phyloP scores from a whole-genome alignment of 1,140 invertebrate genomes.

The Papilio helenus region DNA sequence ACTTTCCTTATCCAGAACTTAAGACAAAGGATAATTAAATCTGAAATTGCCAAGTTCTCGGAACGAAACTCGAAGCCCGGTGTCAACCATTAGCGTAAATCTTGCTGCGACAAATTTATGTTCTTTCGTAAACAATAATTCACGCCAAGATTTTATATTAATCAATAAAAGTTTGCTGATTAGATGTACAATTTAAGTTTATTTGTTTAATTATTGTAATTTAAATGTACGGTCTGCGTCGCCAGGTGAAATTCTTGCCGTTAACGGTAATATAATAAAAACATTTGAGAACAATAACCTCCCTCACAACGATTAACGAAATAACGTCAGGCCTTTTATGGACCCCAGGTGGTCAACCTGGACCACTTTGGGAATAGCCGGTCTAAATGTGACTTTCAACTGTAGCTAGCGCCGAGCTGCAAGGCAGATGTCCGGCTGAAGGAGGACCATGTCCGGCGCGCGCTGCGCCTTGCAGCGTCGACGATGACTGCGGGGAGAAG shows the following conservation, averaged over 20 bases:
- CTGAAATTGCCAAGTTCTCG: constrained; percentile 21
- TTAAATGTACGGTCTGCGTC: background rate
- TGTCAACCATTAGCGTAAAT: constrained; percentile 27
- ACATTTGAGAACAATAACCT: background rate
- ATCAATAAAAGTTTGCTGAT: background rate
- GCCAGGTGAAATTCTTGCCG: too few relatives aligned
- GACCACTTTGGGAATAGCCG: background rate
- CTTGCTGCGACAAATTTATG: constrained; percentile 15
- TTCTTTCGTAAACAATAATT: background rate
- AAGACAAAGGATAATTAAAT: constrained; percentile 26
- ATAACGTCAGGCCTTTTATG: background rate
- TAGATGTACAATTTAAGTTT: background rate
- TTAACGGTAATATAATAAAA: background rate
- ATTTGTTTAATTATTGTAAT: constrained; percentile 3
- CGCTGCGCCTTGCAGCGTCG: constrained; percentile 63
- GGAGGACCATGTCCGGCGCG: constrained; percentile 62
- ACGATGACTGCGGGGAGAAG: constrained; percentile 71
- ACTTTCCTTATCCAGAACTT: constrained; percentile 10
- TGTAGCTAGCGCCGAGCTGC: constrained; percentile 72
- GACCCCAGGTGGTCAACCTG: too few relatives aligned
- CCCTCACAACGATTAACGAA: background rate
- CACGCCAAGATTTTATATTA: background rate
- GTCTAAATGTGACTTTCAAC: constrained; percentile 35
- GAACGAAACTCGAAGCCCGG: constrained; percentile 16
- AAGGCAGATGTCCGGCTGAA: constrained; percentile 68